Conservation (phyloP, 1,140 invertebrate species). For the Euura saliciscinereae region DNA sequence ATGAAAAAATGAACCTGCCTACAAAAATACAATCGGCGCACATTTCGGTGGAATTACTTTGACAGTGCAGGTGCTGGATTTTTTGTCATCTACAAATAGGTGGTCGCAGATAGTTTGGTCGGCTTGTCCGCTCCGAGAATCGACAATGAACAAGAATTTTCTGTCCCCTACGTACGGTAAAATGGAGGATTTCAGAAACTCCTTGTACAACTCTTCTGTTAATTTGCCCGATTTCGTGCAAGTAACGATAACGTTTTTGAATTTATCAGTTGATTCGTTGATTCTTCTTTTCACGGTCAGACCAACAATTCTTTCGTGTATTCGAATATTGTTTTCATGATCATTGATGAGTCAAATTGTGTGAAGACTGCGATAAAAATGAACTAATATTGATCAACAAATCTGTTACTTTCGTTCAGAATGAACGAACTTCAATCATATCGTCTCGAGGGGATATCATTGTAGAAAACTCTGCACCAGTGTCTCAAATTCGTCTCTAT, state of each 20-base stretch:
- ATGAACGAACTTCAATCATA: too few species aligned
- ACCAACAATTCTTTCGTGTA: too few species aligned
- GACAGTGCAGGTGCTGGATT: background rate
- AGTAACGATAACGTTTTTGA: slow-evolving; percentile 2
- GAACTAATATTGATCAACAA: too few species aligned
- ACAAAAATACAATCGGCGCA: slow-evolving; percentile 2
- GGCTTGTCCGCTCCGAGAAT: background rate
- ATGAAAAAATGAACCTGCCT: background rate
- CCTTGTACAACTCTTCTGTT: background rate
- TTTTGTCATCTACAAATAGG: background rate
- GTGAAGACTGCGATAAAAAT: too few species aligned
- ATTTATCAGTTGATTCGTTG: slow-evolving; percentile 1
- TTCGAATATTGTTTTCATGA: too few species aligned
- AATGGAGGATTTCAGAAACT: slow-evolving; percentile 7
- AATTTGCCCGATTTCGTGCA: slow-evolving; percentile 8
- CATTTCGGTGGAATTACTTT: background rate
- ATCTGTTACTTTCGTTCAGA: too few species aligned
- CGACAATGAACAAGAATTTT: background rate
- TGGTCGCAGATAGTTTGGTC: slow-evolving; percentile 1
- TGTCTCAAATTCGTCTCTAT: too few species aligned
- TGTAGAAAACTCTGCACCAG: too few species aligned
- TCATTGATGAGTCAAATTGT: too few species aligned
- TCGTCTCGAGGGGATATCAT: too few species aligned
- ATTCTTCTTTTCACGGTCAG: slow-evolving; percentile 1
- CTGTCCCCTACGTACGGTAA: background rate